Evolutionary conservation across 2,797 vertebrate genomes (phyloP).

Genomic region (Micropoecilia bifurca): DNA sequence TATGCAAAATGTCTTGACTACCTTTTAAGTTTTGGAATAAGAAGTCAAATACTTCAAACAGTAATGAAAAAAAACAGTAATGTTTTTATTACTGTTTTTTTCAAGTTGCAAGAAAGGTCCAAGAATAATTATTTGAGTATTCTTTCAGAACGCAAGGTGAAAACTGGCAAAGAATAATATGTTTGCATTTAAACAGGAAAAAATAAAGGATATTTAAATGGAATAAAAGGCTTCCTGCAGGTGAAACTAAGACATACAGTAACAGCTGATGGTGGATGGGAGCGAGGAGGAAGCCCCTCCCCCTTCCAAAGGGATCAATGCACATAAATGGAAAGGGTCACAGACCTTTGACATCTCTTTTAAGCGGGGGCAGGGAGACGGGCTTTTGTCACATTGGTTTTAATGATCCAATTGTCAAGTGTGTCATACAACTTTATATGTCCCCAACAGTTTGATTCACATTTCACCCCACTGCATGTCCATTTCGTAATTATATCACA

Average conservation of each 20-base stretch:
- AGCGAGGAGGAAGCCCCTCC: slow-evolving; percentile 67
- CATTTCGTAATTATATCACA: neutral
- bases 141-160: neutral
- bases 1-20: neutral
- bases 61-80: neutral
- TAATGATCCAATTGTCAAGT: slow-evolving; percentile 80
- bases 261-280: slow-evolving; percentile 75
- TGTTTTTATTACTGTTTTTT: neutral
- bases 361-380: slow-evolving; percentile 72
- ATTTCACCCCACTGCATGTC: slow-evolving; percentile 1
- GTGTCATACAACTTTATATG: slow-evolving; percentile 71
- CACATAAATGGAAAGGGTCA: slow-evolving; percentile 84
- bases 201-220: neutral
- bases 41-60: neutral
- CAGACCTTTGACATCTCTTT: slow-evolving; percentile 84
- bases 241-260: slow-evolving; percentile 76
- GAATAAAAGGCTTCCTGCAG: slow-evolving; percentile 57
- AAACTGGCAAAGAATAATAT: neutral
- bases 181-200: neutral
- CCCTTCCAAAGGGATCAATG: slow-evolving; percentile 79
- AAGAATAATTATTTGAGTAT: neutral
- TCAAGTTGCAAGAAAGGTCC: neutral
- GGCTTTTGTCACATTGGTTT: slow-evolving; percentile 80
- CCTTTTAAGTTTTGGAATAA: neutral
- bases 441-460: slow-evolving; percentile 55